Base-by-base conservation (phyloP, 2,113 vertebrate species). In the Chiloscyllium plagiosum region DNA sequence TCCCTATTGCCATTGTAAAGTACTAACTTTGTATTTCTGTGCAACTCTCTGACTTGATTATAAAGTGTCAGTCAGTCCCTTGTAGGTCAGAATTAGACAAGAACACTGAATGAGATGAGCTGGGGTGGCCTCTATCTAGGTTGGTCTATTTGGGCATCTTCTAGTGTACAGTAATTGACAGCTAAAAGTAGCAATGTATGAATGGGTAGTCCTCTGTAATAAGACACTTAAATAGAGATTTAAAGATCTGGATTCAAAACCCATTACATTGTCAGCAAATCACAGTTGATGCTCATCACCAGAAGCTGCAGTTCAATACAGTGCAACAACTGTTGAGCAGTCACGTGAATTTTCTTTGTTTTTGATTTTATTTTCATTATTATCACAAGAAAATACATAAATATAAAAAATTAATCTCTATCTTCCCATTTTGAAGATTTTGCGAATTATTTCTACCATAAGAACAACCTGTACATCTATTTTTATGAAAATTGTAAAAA, bases 391-490 rank as follows among this genome's bases (percentile, higher is more conserved):
- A 95, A 47, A 15, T 69, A n/a, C 24, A 50, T 70, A 37, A 65
- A 33, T 26, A 7, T 8, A 69, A 70, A 95, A 2, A 29, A 89
- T 89, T 22, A 2, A 12, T 42, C 37, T 70, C 37, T 50, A 69
- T 47, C 20, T 50, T 70, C 19, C 94, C 22, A 33, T 20, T 50
- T 26, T 76, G 69, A 95, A 76, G 3, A 95, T 70, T 70, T 50
- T 95, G 66, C 93, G 87, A 83, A 90, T 65, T 95, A 87, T 98
- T 98, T 98, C 98, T 98, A 98, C 98, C 98, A 72, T 29, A 98
- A 98, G 97, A 98, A 98, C 97, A 98, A 97, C 97, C 97, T 96
- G 96, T 96, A n/a, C 96, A 96, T 97, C 98, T 98, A 99, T 99
- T 98, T 99, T 98, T 97, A 97, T 97, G 96, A 97, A 97, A 97